Conservation (phyloP, 2,797 vertebrate species). For the Helicolenus hilgendorfi region DNA sequence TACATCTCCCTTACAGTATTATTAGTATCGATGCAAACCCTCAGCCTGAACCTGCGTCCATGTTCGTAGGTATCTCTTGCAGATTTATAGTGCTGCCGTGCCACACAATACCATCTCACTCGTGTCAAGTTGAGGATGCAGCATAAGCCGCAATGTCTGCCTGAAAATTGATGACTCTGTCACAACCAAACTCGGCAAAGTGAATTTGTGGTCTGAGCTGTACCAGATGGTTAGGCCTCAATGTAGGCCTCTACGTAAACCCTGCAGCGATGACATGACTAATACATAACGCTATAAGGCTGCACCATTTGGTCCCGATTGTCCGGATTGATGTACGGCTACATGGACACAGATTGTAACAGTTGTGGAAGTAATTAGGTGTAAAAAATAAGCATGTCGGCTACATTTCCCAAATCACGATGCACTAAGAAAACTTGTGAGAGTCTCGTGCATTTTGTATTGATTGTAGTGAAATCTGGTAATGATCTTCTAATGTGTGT, state of each 20-base stretch:
- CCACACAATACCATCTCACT: not conserved
- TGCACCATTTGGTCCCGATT: conserved; percentile 69
- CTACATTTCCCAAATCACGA: not conserved
- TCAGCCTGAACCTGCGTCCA: not conserved
- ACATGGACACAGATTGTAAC: conserved; percentile 8
- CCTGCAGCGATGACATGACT: conserved; percentile 85
- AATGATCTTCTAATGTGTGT: not conserved
- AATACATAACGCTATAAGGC: conserved; percentile 81
- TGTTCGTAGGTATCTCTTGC: not conserved
- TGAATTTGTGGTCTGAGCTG: conserved; percentile 74
- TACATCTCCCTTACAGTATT: not conserved
- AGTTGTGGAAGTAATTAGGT: conserved; percentile 21
- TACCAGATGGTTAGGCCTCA: conserved; percentile 84
- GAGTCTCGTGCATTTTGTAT: not conserved
- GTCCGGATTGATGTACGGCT: conserved; percentile 27
- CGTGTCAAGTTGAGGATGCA: conserved; percentile 15
- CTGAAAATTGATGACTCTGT: conserved; percentile 63
- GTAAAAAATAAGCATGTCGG: not conserved
- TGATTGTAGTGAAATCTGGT: not conserved
- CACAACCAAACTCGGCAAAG: conserved; percentile 55
- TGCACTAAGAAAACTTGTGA: not conserved
- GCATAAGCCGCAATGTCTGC: conserved; percentile 20
- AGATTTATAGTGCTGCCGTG: conserved; percentile 13
- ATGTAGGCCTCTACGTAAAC: conserved; percentile 79
- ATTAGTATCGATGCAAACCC: not conserved